A percentile compares a stretch with the other conserved stretches of the same genome.
Conservation (phyloP, 2,888 invertebrate species). For the Entomobrya multifasciata region DNA sequence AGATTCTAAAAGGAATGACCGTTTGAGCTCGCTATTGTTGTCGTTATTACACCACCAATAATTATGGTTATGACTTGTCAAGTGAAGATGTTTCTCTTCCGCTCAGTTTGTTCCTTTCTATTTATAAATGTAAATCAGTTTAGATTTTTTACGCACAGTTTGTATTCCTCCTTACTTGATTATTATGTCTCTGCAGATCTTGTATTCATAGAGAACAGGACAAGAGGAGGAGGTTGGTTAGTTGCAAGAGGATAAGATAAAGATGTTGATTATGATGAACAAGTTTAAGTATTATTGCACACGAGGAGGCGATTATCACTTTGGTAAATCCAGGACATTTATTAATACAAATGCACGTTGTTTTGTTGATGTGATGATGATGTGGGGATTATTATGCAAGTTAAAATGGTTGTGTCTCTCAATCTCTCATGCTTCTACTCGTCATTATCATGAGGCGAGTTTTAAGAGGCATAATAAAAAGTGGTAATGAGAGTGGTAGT, state of each 20-base stretch:
- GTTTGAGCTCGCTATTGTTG: conserved; percentile 1
- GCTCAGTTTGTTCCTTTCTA: conserved; percentile 33
- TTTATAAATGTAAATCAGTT: conserved; percentile 39
- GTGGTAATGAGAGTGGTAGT: conserved; percentile 36
- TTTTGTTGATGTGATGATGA: conserved; percentile 10
- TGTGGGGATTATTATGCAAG: background rate
- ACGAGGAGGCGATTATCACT: conserved; percentile 39
- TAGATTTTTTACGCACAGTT: conserved; percentile 5
- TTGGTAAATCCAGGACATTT: conserved; percentile 34
- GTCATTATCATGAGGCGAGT: conserved; percentile 32
- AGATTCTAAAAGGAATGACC: too few relatives aligned
- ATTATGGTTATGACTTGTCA: conserved; percentile 5
- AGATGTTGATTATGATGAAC: conserved; percentile 18
- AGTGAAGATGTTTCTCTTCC: conserved; percentile 4
- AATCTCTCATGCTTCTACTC: too few relatives aligned
- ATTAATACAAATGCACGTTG: conserved; percentile 29
- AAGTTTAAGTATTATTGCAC: conserved; percentile 42
- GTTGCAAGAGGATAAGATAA: too few relatives aligned
- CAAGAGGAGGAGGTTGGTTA: background rate
- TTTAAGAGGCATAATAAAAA: conserved; percentile 40
- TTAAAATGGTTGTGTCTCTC: conserved; percentile 34
- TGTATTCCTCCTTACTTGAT: background rate
- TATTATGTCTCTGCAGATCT: background rate
- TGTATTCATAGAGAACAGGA: background rate
- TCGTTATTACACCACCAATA: background rate